Conservation (phyloP, 1,140 invertebrate genomes). For the Sarcophaga peregrina region DNA sequence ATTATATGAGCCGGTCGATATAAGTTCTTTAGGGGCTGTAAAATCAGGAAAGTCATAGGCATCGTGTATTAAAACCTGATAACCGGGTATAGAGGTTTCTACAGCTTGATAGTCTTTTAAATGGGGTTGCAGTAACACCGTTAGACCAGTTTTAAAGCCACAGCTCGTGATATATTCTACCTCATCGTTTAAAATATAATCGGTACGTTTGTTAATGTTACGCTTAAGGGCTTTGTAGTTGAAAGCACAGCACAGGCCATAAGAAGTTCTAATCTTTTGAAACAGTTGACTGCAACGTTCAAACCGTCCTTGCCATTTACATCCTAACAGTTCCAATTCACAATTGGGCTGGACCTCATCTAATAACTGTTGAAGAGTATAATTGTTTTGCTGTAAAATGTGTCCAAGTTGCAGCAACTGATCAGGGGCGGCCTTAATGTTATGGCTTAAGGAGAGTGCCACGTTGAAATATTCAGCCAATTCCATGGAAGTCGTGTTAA, state of each 20-base stretch:
- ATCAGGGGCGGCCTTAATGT: background rate
- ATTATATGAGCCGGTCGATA: constrained; percentile 45
- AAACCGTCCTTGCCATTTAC: constrained; percentile 72
- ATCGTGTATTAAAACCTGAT: constrained; percentile 68
- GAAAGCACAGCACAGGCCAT: constrained; percentile 73
- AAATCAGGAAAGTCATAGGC: constrained; percentile 70
- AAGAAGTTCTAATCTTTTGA: constrained; percentile 67
- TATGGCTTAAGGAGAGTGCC: background rate
- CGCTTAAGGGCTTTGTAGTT: constrained; percentile 65
- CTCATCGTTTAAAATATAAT: background rate
- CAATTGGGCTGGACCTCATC: constrained; percentile 67
- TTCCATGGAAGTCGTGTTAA: background rate
- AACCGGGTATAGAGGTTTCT: constrained; percentile 42
- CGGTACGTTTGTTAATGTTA: background rate
- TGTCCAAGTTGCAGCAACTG: background rate
- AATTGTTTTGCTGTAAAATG: constrained; percentile 59
- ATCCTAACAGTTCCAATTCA: constrained; percentile 68
- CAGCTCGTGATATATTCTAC: constrained; percentile 63
- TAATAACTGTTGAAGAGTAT: constrained; percentile 55
- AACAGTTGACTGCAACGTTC: constrained; percentile 70
- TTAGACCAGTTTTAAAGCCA: constrained; percentile 72
- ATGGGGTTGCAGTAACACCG: constrained; percentile 67
- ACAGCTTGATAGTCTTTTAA: constrained; percentile 65
- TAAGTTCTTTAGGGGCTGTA: constrained; percentile 59
- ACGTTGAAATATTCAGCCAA: background rate